These are phyloP conservation scores for Nothocercus nigrocapillus DNA, from an alignment of 2,113 vertebrate species.

Conservation along the genomic window DNA sequence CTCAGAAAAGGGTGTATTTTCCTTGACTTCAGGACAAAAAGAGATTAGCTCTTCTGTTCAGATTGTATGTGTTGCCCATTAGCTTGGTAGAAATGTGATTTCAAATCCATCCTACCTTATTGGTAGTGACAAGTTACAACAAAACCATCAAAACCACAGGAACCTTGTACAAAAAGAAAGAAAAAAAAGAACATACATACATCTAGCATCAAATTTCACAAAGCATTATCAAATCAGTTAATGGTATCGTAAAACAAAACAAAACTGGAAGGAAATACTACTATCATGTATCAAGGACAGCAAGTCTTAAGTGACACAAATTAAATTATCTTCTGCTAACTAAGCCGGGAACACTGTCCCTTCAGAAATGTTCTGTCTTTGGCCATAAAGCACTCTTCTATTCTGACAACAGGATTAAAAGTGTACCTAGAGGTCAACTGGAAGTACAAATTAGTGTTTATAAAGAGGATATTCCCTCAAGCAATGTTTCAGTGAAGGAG, in stretches of 20 bases:
- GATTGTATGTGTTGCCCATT: background rate
- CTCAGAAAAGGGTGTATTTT: background rate
- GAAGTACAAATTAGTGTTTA: background rate
- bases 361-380: background rate
- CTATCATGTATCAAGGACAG: background rate
- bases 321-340: background rate
- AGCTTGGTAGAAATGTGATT: background rate
- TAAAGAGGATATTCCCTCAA: background rate
- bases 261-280: background rate
- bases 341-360: background rate
- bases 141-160: slow-evolving; percentile 27
- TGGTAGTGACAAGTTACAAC: background rate
- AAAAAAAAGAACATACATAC: background rate
- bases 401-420: background rate
- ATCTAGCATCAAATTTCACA: background rate
- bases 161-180: background rate
- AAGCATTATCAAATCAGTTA: background rate
- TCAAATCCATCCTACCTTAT: background rate
- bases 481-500: background rate
- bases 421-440: background rate
- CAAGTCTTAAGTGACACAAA: background rate
- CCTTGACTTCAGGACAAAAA: background rate
- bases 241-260: background rate
- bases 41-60: background rate
- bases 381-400: background rate